Base-by-base conservation (phyloP, 2,113 vertebrate species). In the Stercorarius parasiticus region DNA sequence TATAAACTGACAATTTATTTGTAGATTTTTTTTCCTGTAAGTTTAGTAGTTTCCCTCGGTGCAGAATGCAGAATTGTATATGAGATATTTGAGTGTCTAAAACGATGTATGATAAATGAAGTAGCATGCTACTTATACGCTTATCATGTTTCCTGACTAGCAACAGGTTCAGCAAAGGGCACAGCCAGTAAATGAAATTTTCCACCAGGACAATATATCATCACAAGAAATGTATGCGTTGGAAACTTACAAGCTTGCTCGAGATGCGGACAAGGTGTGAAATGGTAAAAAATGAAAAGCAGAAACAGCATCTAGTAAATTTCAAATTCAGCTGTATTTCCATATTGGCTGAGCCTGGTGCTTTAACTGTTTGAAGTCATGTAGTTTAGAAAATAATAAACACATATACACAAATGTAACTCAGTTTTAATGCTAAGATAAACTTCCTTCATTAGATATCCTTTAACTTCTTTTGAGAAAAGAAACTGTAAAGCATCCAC, bases 161-260 rank as follows among this genome's bases (percentile, higher is more conserved):
- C 99, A 99, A 99, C 99, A 99, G 99, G 99, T 99, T 99, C 99
- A 99, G 99, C 98, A 99, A 99, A 99, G 99, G 99, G 99, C 99
- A 99, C 97, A 98, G 97, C 98, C 98, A 98, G 99, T 99, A 99
- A 99, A 99, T 99, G 99, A 99, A 99, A 99, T 99, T 99, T 99
- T 98, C 98, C 98, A 98, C 98, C 98, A 98, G 99, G 99, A 99
- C 99, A 99, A 99, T 99, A 99, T 99, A 99, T 99, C 99, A 99
- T 99, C 99, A 98, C 98, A 98, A 98, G 98, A 99, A 99, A 99
- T 99, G 98, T 99, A 99, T 99, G 99, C 98, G 94, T 98, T 98
- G 97, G 98, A 98, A 99, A 99, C 98, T 98, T 99, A 99, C 99
- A 99, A 98, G 98, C 98, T 99, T 98, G 98, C 98, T 98, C 91